Percentiles rank a stretch among this genome's conserved stretches.
Evolutionary conservation across 2,113 vertebrate genomes (phyloP).

Genomic region (Tympanuchus pallidicinctus): DNA sequence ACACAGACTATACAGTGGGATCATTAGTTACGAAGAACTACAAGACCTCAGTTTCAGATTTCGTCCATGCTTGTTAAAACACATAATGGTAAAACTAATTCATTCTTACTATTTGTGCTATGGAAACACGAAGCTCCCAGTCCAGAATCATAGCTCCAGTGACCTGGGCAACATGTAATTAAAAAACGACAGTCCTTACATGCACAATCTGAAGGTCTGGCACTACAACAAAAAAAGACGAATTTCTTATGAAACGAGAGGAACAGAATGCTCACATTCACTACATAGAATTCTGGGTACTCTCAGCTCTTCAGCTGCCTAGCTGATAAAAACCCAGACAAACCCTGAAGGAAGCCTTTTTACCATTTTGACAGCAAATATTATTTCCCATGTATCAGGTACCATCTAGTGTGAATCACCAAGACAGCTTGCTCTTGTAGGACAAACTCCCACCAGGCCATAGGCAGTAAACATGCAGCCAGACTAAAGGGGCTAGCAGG

Average conservation of each 20-base stretch:
- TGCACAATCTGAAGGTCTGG: not conserved
- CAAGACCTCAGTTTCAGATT: not conserved
- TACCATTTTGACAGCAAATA: not conserved
- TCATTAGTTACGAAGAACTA: not conserved
- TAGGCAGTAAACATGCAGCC: not conserved
- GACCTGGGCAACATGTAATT: not conserved
- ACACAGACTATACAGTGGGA: not conserved
- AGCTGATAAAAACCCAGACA: not conserved
- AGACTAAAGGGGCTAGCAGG: not conserved
- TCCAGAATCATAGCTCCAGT: not conserved
- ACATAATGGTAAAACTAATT: not conserved
- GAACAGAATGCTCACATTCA: not conserved
- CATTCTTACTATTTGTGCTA: not conserved
- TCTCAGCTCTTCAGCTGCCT: slow-evolving; percentile 24
- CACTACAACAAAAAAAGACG: not conserved
- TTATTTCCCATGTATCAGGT: not conserved
- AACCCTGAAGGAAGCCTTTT: not conserved
- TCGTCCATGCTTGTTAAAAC: not conserved
- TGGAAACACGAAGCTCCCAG: not conserved
- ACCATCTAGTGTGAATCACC: not conserved
- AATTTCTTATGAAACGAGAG: not conserved
- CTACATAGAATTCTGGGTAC: not conserved
- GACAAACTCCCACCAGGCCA: not conserved
- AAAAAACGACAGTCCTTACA: not conserved
- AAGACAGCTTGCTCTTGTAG: not conserved